Evolutionary conservation across 2,797 vertebrate species (phyloP), one percentile per base, ranked within the genome.

Genomic region (Characodon lateralis): DNA sequence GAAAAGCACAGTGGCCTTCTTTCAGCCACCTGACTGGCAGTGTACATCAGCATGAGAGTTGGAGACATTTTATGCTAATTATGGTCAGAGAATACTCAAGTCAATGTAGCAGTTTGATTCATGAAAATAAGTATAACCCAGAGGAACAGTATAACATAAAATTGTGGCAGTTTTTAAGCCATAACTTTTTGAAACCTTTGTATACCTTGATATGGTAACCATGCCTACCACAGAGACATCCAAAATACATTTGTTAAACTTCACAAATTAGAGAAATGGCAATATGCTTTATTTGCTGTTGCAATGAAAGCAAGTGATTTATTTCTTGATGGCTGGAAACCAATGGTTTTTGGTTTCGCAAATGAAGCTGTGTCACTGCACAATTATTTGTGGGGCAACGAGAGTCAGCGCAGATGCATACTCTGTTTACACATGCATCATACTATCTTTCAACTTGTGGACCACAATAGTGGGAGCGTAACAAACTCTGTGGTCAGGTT

Each of bases 401-500:
- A 78, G 76, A 74, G 70, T 79, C 69, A 61, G 74, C 68, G 24
- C 65, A 55, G 55, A 83, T 16, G 74, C 70, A 51, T 41, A 35
- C 78, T 24, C 12, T 68, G 4, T 35, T 35, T 43, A 39, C 70
- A 63, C 48, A 83, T 81, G 82, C 72, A 84, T 78, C 69, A 72
- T n/a, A 3, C 50, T 63, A 61, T 86, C 84, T 82, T 83, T 90
- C 87, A 90, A 43, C 82, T 77, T 61, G 78, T 50, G 82, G 82
- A 77, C 74, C 59, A n/a, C 70, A 63, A 41, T 65, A 81, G 75
- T 66, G 78, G 71, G 75, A 81, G 68, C 41, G 73, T 79, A 66
- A 74, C 46, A 79, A 86, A 75, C 74, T 78, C 74, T 88, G 90
- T 5, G 87, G 88, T 92, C 76, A 73, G 73, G 68, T 83, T 50